phyloP scores from a whole-genome alignment of 1,140 invertebrate species.

The Harlomillsia oculata region DNA sequence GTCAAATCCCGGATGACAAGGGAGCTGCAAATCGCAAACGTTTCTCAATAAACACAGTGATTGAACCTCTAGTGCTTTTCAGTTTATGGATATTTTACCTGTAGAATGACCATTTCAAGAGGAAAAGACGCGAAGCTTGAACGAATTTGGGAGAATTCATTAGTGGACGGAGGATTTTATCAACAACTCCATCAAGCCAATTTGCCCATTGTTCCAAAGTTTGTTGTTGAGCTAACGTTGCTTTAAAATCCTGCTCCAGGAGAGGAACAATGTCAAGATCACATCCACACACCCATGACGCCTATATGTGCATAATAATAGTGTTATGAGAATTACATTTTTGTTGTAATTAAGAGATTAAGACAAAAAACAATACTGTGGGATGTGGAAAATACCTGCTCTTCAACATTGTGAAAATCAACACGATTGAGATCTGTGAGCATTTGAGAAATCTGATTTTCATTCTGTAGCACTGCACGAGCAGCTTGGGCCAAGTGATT shows the following conservation, averaged over 20 bases:
- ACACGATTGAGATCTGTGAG: conserved; percentile 90
- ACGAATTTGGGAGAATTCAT: conserved; percentile 74
- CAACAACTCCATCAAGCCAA: conserved; percentile 86
- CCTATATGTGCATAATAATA: conserved; percentile 47
- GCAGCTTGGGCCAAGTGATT: conserved; percentile 96
- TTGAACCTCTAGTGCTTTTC: not conserved
- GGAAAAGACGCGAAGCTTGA: conserved; percentile 83
- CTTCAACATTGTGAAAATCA: conserved; percentile 93
- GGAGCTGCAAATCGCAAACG: conserved; percentile 54
- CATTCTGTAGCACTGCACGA: conserved; percentile 88
- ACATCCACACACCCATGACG: conserved; percentile 96
- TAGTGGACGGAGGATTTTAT: conserved; percentile 61
- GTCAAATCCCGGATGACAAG: conserved; percentile 94
- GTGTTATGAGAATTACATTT: not conserved
- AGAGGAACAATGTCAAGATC: conserved; percentile 73
- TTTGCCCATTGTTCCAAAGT: conserved; percentile 92
- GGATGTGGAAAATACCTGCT: conserved; percentile 47
- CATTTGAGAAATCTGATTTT: conserved; percentile 94
- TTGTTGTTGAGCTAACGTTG: conserved; percentile 82
- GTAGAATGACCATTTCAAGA: conserved; percentile 99
- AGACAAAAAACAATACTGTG: not conserved
- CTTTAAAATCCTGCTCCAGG: conserved; percentile 87
- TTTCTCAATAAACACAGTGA: not conserved
- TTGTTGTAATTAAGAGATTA: not conserved
- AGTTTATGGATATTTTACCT: no score